Percentiles rank a stretch among this genome's conserved stretches.
Evolutionary conservation across 2,797 vertebrate genomes (phyloP).

Genomic region (Cichlasoma orientale): DNA sequence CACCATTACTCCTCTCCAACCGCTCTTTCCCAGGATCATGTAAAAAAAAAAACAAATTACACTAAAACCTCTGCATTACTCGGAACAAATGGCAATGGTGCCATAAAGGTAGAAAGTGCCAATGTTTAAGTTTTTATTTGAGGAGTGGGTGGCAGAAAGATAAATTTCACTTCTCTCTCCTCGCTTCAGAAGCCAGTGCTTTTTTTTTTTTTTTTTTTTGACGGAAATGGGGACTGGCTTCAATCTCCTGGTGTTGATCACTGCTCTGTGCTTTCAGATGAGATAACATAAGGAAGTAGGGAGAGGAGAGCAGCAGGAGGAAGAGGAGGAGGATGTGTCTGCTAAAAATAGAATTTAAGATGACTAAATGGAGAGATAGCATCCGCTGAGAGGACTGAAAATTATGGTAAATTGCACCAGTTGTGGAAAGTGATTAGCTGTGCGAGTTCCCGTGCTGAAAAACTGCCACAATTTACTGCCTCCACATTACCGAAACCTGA

Average conservation of each 20-base stretch:
- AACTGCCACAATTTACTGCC: constrained; percentile 24
- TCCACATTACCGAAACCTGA: constrained; percentile 8
- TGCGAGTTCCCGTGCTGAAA: constrained; percentile 10
- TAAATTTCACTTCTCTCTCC: constrained; percentile 9
- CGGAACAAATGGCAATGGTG: constrained; percentile 1
- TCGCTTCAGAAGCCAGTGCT: constrained; percentile 44
- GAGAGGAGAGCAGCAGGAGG: constrained; percentile 6
- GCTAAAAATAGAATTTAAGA: constrained; percentile 53
- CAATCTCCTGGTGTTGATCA: constrained; percentile 30
- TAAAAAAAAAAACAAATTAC: constrained; percentile 31
- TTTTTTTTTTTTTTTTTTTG: not conserved
- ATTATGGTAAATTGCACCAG: constrained; percentile 25
- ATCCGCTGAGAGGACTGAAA: constrained; percentile 23
- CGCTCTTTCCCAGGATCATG: constrained; percentile 9
- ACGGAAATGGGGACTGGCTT: constrained; percentile 23
- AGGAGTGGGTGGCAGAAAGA: constrained; percentile 33
- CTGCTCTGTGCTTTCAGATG: constrained; percentile 39
- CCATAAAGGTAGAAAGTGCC: constrained; percentile 9
- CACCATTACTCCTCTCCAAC: constrained; percentile 16
- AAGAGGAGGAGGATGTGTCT: constrained; percentile 14
- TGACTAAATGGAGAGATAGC: constrained; percentile 36
- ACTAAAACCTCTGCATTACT: constrained; percentile 12
- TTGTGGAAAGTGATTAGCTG: constrained; percentile 30
- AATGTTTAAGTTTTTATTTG: constrained; percentile 41
- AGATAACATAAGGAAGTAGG: constrained; percentile 34